A percentile compares a stretch with the other conserved stretches of the same genome.
These are phyloP conservation scores for Sarcophaga rosellei DNA, from an alignment of 2,888 invertebrate genomes.

Conservation along the genomic window DNA sequence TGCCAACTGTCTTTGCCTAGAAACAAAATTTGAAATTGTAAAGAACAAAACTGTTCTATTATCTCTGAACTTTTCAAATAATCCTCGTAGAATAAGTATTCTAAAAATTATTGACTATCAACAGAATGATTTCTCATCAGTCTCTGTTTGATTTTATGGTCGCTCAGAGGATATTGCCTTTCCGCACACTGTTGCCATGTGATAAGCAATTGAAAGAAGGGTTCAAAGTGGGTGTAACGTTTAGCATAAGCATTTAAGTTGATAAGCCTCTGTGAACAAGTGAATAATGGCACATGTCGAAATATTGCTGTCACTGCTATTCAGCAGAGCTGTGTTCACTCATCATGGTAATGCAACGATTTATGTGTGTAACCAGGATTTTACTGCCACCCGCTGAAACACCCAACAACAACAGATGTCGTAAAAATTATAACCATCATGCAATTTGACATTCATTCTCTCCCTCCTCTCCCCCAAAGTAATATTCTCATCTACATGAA, in stretches of 20 bases:
- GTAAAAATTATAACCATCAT: constrained; percentile 46
- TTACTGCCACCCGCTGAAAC: neutral
- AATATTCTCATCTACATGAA: constrained; percentile 23
- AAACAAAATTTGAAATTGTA: no score
- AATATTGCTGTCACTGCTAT: constrained; percentile 37
- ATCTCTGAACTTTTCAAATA: neutral
- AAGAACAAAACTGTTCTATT: no score
- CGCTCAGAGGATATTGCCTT: constrained; percentile 67
- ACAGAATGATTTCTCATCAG: constrained; percentile 52
- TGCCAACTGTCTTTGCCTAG: no score
- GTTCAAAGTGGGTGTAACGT: neutral
- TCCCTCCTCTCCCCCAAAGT: constrained; percentile 10
- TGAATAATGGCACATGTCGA: constrained; percentile 43
- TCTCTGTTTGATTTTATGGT: constrained; percentile 54
- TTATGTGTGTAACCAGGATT: constrained; percentile 24
- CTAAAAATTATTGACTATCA: constrained; percentile 6
- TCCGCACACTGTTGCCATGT: constrained; percentile 36
- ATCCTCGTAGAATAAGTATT: neutral
- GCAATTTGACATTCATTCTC: constrained; percentile 51
- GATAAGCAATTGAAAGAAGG: neutral
- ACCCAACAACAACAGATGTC: constrained; percentile 27
- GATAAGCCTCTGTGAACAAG: constrained; percentile 24
- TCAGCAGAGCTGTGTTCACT: constrained; percentile 4
- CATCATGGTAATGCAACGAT: constrained; percentile 23
- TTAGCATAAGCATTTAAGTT: neutral